Evolutionary conservation across 2,113 vertebrate species (phyloP), one percentile per base, ranked within the genome.

Genomic region (Eulemur macaco): DNA sequence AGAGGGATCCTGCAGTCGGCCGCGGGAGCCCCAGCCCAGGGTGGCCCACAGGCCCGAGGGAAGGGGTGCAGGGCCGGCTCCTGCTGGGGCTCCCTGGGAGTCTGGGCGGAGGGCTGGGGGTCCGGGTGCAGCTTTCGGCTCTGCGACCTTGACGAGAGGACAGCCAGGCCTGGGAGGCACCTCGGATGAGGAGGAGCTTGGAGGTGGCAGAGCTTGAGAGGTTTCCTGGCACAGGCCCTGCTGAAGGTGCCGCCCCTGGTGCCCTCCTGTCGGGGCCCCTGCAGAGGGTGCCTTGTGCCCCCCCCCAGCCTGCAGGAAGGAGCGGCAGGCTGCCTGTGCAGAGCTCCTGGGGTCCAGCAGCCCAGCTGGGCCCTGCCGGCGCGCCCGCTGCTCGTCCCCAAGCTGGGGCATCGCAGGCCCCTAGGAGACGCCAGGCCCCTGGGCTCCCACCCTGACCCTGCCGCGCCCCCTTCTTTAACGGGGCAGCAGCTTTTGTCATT

Each of bases 391-490:
- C 29, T 64, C 12, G 2, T 21, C 47, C 74, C 47, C 8, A 2
- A 9, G 27, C 60, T 2, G 0, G 3, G 76, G 76, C 20, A 52
- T 14, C 6, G 8, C 31, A 27, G 42, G 86, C 1, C 9, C 4
- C 1, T 8, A 45, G 50, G 18, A 4, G 8, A n/a, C 6, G 6
- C 34, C 23, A 78, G 73, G 58, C 58, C 54, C 15, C 1, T 14
- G 54, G n/a, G 45, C 12, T 3, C 8, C 17, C 12, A 3, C 0
- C 3, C 2, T 8, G 25, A 56, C 10, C 5, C 10, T 56, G 54
- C 10, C 6, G 27, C 0, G 4, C 39, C 47, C 2, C 3, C 17
- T 10, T 58, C 54, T n/a, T 3, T 4, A 9, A 10, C 12, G 27
- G 45, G 25, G 50, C n/a, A 20, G 37, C 69, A 5, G 31, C 15